A percentile compares a stretch with the other conserved stretches of the same genome.
Evolutionary conservation across 2,888 invertebrate species (phyloP).

Genomic region (Phyto melanocephala): DNA sequence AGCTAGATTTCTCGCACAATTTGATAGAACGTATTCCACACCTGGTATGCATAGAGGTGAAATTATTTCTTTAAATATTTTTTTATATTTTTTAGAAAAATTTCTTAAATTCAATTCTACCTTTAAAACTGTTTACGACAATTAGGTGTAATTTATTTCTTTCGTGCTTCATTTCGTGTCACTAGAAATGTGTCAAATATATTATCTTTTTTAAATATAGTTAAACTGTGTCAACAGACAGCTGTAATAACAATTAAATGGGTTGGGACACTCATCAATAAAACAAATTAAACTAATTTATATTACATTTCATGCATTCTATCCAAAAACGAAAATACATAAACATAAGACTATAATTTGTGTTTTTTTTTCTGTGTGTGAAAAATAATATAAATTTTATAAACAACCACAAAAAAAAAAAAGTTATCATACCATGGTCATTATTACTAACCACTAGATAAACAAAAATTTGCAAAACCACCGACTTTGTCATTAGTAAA

Average conservation of each 20-base stretch:
- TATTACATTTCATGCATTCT: background rate
- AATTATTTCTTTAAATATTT: too few relatives aligned
- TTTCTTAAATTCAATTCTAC: too few relatives aligned
- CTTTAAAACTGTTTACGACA: too few relatives aligned
- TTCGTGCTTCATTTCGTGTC: too few relatives aligned
- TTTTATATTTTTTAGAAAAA: too few relatives aligned
- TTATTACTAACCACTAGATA: background rate
- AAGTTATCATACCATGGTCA: background rate
- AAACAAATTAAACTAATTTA: background rate
- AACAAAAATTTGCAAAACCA: background rate
- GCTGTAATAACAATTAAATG: background rate
- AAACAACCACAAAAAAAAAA: constrained; percentile 5
- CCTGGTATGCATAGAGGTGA: too few relatives aligned
- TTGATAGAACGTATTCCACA: too few relatives aligned
- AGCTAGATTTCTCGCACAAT: too few relatives aligned
- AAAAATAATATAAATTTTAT: background rate
- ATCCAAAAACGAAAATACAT: background rate
- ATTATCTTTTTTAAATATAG: background rate
- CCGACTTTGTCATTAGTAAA: constrained; percentile 1
- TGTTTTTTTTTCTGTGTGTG: background rate
- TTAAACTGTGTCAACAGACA: background rate
- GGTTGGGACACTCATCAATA: background rate
- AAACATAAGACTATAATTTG: constrained; percentile 14
- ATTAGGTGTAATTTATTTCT: too few relatives aligned
- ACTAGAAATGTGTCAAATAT: too few relatives aligned